These are phyloP conservation scores for Exaiptasia diaphana DNA, from an alignment of 64 coral and sea anemone genomes.

Conservation along the genomic window DNA sequence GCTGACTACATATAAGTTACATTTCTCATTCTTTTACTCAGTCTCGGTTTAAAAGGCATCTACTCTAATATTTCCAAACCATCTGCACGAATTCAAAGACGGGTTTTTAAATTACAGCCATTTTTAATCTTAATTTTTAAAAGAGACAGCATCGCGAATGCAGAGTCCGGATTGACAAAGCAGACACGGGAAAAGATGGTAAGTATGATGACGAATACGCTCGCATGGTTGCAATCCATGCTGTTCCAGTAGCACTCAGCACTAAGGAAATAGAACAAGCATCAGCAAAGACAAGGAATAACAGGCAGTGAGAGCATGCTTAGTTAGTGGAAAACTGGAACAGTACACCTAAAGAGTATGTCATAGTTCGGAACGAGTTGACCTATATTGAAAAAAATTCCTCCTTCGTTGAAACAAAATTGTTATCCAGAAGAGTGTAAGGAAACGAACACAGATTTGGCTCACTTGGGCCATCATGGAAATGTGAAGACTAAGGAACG, in stretches of 20 bases:
- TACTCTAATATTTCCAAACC: background rate
- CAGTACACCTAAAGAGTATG: slow-evolving; percentile 8
- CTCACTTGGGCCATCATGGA: slow-evolving; percentile 27
- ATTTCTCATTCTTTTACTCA: too few relatives aligned
- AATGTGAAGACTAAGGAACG: slow-evolving; percentile 36
- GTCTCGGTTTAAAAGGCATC: background rate
- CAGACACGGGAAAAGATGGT: background rate
- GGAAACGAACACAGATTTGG: background rate
- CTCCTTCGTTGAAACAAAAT: slow-evolving; percentile 10
- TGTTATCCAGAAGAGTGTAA: background rate
- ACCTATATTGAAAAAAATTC: slow-evolving; percentile 16
- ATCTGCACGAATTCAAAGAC: background rate
- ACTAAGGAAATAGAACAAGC: slow-evolving; percentile 13
- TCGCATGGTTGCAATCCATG: background rate
- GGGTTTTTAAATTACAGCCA: slow-evolving; percentile 14
- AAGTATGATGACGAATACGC: background rate
- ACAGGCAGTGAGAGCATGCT: background rate
- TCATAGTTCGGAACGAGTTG: slow-evolving; percentile 16
- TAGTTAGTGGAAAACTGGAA: background rate
- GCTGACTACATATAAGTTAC: too few relatives aligned
- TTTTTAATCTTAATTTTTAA: background rate
- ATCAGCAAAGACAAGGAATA: slow-evolving; percentile 9
- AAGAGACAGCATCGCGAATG: slow-evolving; percentile 13
- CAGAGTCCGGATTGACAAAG: background rate
- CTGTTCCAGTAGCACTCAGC: slow-evolving; percentile 5